Conservation (phyloP, 64 coral and sea anemone species). For the Cladopsammia gracilis region DNA sequence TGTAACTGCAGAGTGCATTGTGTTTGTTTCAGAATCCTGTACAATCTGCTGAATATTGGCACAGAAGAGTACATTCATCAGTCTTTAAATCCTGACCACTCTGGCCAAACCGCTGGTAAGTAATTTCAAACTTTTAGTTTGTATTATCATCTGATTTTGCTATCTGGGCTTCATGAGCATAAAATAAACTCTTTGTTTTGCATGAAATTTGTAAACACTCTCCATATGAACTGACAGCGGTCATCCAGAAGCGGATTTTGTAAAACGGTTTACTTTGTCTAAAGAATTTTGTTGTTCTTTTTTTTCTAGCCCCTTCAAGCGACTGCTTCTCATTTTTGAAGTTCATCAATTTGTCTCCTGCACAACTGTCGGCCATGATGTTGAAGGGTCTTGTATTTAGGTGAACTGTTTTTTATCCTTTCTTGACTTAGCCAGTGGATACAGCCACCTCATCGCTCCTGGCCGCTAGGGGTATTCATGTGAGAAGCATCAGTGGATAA, state of each 20-base stretch:
- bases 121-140: background rate
- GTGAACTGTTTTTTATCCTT: background rate
- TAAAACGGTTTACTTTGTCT: background rate
- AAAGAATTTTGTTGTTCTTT: background rate
- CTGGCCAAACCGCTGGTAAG: background rate
- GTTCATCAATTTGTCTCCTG: slow-evolving; percentile 87
- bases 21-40: slow-evolving; percentile 74
- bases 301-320: slow-evolving; percentile 70
- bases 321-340: slow-evolving; percentile 92
- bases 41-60: slow-evolving; percentile 87
- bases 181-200: background rate
- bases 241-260: background rate
- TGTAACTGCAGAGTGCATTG: too few species aligned
- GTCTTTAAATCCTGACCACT: slow-evolving; percentile 49
- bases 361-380: slow-evolving; percentile 77
- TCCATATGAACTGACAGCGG: too few species aligned
- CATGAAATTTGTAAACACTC: background rate
- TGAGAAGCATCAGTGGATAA: too few species aligned
- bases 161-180: background rate
- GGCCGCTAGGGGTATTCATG: too few species aligned
- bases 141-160: too few species aligned
- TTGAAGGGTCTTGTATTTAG: slow-evolving; percentile 60
- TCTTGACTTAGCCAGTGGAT: background rate
- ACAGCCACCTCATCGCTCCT: background rate
- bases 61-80: slow-evolving; percentile 74